Evolutionary conservation across 2,797 vertebrate genomes (phyloP), one percentile per base, ranked within the genome.

Genomic region (Lemur catta): DNA sequence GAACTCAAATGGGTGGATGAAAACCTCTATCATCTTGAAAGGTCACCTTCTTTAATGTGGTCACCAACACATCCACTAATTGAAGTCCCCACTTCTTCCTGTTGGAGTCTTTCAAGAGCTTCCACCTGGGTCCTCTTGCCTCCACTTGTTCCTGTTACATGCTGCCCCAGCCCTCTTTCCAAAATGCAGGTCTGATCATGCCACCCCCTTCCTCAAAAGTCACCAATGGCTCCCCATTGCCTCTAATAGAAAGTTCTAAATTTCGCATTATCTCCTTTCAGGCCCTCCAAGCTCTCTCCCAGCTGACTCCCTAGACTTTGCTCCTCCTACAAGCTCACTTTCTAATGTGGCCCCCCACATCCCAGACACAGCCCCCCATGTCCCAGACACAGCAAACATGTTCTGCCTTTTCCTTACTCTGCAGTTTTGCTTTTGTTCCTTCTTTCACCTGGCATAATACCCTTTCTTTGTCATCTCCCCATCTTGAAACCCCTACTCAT

Each of bases 281-380:
- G 69, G 50, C 43, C 38, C 7, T 28, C 48, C 24, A 0, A 22
- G 30, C 12, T 38, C 50, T 96, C n/a, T 79, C 24, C 22, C 41
- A 52, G 9, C 43, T 52, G 35, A 2, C 10, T 30, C 6, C 20
- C 41, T 33, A 4, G 2, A 7, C 52, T 63, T 59, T 22, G 13
- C 20, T 55, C 65, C 20, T 26, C n/a, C 4, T 13, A n/a, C 43
- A 79, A 57, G n/a, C 28, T 94, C 22, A 20, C 28, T 41, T 50
- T 41, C 74, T 28, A n/a, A 15, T 2, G 12, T 14, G 20, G n/a
- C 1, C 0, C 46, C 17, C 7, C 1, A 2, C 0, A 6, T 43
- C 59, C 26, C 52, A 80, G 81, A 20, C 20, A 7, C 0, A 15
- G 26, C 12, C 43, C 43, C 17, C 11, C 1, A 2, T 0, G 12